These are phyloP conservation scores for Lingula anatina DNA, from an alignment of 2,888 invertebrate genomes.

Conservation along the genomic window DNA sequence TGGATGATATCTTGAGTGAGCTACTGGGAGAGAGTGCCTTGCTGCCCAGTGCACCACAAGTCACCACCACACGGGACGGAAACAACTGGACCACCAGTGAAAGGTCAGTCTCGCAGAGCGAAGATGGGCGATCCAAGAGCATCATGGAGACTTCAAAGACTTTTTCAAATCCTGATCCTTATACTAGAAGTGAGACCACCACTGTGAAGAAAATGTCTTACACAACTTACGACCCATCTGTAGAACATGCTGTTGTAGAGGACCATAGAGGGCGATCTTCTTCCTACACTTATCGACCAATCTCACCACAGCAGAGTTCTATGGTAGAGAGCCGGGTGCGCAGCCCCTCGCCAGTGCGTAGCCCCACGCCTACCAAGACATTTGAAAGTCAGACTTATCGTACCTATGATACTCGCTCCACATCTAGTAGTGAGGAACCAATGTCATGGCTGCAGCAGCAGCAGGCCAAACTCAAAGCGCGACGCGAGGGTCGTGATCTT, in stretches of 20 bases:
- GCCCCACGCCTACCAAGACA: not conserved
- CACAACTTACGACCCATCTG: not conserved
- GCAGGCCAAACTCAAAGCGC: slow-evolving; percentile 38
- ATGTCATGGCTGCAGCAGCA: slow-evolving; percentile 48
- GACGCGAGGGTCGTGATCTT: slow-evolving; percentile 25
- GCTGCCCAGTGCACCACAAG: slow-evolving; percentile 4
- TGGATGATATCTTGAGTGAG: slow-evolving; percentile 48
- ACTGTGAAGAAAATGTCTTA: not conserved
- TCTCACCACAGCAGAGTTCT: not conserved
- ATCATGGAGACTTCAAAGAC: no score
- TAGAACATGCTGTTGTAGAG: not conserved
- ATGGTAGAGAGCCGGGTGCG: not conserved
- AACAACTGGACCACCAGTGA: not conserved
- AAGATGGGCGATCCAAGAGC: no score
- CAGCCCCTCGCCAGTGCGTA: not conserved
- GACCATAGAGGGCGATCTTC: no score
- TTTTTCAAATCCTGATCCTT: no score
- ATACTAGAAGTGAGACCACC: no score
- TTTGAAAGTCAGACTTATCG: not conserved
- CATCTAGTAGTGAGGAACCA: slow-evolving; percentile 2
- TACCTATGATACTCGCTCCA: not conserved
- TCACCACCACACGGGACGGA: no score
- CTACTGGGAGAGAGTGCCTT: slow-evolving; percentile 40
- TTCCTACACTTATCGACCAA: no score
- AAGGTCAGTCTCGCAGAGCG: not conserved